Evolutionary conservation across 1,140 invertebrate genomes (phyloP).

Genomic region (Teleogryllus occipitalis): DNA sequence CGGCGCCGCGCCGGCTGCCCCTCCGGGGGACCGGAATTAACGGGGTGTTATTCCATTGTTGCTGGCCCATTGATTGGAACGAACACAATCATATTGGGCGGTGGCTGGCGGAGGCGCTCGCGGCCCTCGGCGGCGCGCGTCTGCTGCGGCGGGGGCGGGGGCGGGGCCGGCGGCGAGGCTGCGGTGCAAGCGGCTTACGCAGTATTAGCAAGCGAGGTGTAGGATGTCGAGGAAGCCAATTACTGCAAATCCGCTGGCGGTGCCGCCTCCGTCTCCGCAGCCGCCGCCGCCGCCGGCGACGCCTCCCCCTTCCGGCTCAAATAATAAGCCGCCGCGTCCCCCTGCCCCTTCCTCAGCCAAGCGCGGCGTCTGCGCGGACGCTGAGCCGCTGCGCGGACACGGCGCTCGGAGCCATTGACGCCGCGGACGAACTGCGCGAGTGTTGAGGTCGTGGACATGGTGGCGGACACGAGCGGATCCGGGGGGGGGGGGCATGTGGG

Average conservation of each 20-base stretch:
- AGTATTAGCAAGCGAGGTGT: background rate
- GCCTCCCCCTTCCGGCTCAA: background rate
- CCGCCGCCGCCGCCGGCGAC: background rate
- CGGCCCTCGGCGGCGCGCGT: too few relatives aligned
- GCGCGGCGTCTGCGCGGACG: background rate
- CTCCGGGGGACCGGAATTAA: slow-evolving; percentile 9
- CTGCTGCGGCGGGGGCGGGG: too few relatives aligned
- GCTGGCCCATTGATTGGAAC: slow-evolving; percentile 12
- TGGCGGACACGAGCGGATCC: too few relatives aligned
- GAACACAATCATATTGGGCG: background rate
- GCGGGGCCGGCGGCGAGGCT: background rate
- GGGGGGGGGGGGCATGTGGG: too few relatives aligned
- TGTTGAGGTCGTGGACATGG: too few relatives aligned
- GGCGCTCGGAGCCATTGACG: background rate
- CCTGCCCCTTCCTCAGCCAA: too few relatives aligned
- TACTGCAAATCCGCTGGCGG: background rate
- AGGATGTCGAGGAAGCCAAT: background rate
- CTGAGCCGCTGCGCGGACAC: background rate
- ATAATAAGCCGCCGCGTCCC: background rate
- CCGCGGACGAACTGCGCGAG: too few relatives aligned
- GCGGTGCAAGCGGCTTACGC: background rate
- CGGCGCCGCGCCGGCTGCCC: background rate
- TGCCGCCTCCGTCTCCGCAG: background rate
- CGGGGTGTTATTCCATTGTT: slow-evolving; percentile 8
- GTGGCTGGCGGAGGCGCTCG: background rate